Evolutionary conservation across 2,113 vertebrate genomes (phyloP), one percentile per base, ranked within the genome.

Genomic region (Microcebus tavaratra): DNA sequence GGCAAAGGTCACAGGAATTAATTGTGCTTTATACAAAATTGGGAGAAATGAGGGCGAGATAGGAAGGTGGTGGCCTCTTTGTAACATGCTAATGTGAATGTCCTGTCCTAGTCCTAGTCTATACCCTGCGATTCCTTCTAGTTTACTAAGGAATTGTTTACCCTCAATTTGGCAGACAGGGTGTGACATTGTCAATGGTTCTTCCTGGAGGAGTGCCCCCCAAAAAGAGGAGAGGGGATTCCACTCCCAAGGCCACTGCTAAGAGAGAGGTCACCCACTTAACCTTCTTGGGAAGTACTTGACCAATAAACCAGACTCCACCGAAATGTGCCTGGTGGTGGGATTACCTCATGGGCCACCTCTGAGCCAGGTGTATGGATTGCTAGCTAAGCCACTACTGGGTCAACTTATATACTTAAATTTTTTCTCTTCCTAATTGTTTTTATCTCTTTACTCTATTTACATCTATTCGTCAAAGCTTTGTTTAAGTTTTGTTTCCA

Each of bases 381-480:
- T 36, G 29, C 17, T 29, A 55, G 23, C 34, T 75, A 76, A 85
- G 39, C n/a, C 67, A 73, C 2, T 34, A 34, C 10, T 12, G 27
- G 6, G 6, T 34, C 59, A 34, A 42, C 48, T 29, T 82, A 36
- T 4, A 13, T 81, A 25, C 36, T 78, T 68, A 8, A 57, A 20
- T 13, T 34, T 17, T 79, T 70, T 57, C 20, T 88, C 55, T 45
- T 76, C 68, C 59, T 86, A n/a, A 31, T 59, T 90, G 39, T 59
- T 86, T 93, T 88, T 34, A 29, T 81, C n/a, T n/a, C 57, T 80
- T 36, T 42, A 80, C 59, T 84, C 45, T 79, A 5, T 85, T 94
- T 96, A 85, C 48, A 48, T 55, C 29, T 42, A 31, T 9, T 78
- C n/a, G 45, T 45, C 6, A 2, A 57, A 57, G 55, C 55, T 57